Base-by-base conservation (phyloP, 30 jellyfish, hydroid and myxozoan species). In the Hydractinia symbiolongicarpus region DNA sequence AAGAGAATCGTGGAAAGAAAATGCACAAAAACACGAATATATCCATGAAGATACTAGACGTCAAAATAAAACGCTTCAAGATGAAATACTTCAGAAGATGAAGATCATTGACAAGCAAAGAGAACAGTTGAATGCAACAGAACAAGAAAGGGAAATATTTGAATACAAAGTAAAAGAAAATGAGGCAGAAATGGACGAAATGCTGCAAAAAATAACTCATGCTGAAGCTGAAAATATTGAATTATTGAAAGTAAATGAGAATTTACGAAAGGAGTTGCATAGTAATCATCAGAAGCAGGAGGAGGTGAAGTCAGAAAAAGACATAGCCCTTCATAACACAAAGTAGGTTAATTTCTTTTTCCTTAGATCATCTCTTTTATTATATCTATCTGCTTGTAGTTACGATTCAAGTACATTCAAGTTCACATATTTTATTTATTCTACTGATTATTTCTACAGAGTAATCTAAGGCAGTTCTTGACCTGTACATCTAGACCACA, bases 271-370 rank as follows among this genome's bases (percentile, higher is more conserved):
- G 5, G 6, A 44, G 51, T 30, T 77, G 21, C 85, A 77, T 5
- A 62, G 85, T 30, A 79, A 61, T 69, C 55, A 30, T 55, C 61
- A 40, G 61, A 79, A 44, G 16, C 87, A 79, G 67, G 40, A 77
- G 53, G 87, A 79, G 44, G 64, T 79, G 69, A 50, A 61, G 51
- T 19, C 83, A 0, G 87, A 61, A 19, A 79, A 79, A 61, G 87
- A 79, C 15, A 44, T 79, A n/a, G 84, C 67, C 4, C 74, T 61
- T 10, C 73, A 79, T 53, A 79, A 79, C 75, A 52, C 64, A n/a
- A 79, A 69, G 87, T 79, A 78, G 1, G 54, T 13, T 21, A 2
- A 9, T 30, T 14, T 30, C 44, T 30, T 30, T 0, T 58, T 1
- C 3, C 15, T 58, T 58, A 30, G 44, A 30, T 30, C 44, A 30